A percentile compares a stretch with the other conserved stretches of the same genome.
phyloP scores from a whole-genome alignment of 2,113 vertebrate genomes.

The Tricholaema leucomelas region DNA sequence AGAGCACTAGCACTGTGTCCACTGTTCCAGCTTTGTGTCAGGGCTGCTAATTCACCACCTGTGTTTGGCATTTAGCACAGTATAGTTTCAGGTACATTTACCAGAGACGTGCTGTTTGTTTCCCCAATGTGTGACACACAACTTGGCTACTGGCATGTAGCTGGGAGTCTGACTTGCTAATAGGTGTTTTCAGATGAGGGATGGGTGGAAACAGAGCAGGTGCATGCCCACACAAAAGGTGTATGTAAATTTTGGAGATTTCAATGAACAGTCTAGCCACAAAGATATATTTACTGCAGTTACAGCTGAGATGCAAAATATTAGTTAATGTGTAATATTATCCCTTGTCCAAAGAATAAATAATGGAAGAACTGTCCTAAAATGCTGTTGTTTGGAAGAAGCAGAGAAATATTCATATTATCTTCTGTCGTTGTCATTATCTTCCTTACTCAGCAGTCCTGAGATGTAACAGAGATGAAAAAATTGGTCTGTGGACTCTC shows the following conservation, averaged over 20 bases:
- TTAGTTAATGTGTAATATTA: neutral
- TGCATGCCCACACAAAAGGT: neutral
- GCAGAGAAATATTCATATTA: neutral
- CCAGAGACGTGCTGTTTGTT: neutral
- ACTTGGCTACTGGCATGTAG: neutral
- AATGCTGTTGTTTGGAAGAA: neutral
- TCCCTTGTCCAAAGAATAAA: neutral
- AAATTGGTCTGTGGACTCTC: neutral
- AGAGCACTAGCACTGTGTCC: neutral
- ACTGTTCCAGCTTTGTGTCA: conserved; percentile 29
- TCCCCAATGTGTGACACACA: conserved; percentile 7
- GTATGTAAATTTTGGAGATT: neutral
- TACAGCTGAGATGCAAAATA: neutral
- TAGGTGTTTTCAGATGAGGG: neutral
- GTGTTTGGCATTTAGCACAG: conserved; percentile 17
- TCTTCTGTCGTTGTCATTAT: accelerated
- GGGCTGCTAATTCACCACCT: neutral
- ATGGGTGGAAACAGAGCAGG: neutral
- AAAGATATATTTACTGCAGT: neutral
- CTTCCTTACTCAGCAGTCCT: neutral
- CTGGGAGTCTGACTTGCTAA: conserved; percentile 42
- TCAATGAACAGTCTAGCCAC: neutral
- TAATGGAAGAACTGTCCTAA: neutral
- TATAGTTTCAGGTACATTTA: neutral
- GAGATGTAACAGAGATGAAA: accelerated